A percentile compares a stretch with the other conserved stretches of the same genome.
These are phyloP conservation scores for Empidonax traillii DNA, from an alignment of 2,113 vertebrate genomes.

Conservation along the genomic window DNA sequence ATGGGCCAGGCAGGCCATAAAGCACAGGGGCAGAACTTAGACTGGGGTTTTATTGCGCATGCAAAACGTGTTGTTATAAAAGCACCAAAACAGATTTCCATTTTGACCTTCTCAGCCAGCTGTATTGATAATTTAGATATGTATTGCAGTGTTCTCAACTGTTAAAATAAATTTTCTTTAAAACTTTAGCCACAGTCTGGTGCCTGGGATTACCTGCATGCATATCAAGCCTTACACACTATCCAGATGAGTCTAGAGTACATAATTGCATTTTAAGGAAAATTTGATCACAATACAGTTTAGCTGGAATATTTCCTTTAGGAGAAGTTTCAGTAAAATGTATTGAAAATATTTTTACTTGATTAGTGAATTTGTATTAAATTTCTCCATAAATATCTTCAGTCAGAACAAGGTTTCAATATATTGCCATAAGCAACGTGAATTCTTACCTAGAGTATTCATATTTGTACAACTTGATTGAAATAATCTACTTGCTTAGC, in stretches of 20 bases:
- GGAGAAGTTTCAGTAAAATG: background rate
- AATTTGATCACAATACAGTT: background rate
- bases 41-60: background rate
- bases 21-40: background rate
- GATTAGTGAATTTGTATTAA: background rate
- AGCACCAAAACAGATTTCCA: background rate
- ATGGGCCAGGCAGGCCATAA: background rate
- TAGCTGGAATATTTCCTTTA: background rate
- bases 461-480: background rate
- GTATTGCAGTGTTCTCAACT: background rate
- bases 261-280: background rate
- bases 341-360: background rate
- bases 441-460: background rate
- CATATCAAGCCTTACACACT: background rate
- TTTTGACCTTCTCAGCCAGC: background rate
- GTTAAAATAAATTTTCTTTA: background rate
- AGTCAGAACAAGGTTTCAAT: background rate
- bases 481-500: background rate
- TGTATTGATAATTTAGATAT: background rate
- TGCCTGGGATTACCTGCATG: background rate
- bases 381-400: background rate
- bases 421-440: fast-evolving
- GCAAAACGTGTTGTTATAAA: background rate
- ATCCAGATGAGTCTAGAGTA: background rate
- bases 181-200: background rate